phyloP scores from a whole-genome alignment of 2,113 vertebrate species.

The Urocynchramus pylzowi region DNA sequence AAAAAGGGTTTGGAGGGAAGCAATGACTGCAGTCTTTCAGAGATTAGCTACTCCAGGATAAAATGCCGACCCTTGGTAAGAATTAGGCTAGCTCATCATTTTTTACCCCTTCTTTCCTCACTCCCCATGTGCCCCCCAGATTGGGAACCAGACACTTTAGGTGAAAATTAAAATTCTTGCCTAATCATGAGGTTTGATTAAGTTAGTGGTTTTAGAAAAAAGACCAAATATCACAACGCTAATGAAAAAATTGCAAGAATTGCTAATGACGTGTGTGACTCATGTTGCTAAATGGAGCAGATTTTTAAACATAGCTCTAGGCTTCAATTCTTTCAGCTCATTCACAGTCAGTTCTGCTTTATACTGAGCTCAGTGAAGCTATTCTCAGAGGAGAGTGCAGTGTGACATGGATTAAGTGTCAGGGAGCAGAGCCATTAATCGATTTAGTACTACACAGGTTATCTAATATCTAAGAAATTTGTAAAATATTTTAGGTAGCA shows the following conservation, averaged over 20 bases:
- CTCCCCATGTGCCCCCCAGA: neutral
- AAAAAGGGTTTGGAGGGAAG: neutral
- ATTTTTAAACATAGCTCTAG: conserved; percentile 55
- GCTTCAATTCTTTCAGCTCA: conserved; percentile 39
- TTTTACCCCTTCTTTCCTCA: neutral
- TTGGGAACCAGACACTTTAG: neutral
- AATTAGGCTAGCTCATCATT: neutral
- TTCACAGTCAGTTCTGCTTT: conserved; percentile 32
- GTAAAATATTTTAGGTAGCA: neutral
- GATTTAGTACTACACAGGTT: neutral
- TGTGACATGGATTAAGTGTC: neutral
- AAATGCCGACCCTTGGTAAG: neutral
- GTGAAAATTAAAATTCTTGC: neutral
- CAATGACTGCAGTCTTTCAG: neutral
- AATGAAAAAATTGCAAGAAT: conserved; percentile 10
- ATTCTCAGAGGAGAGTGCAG: neutral
- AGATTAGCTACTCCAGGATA: neutral
- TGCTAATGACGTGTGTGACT: conserved; percentile 28
- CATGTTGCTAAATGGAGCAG: conserved; percentile 51
- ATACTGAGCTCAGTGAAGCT: conserved; percentile 21
- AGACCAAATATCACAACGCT: neutral
- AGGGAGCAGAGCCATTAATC: neutral
- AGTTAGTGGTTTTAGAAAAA: neutral
- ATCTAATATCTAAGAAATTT: neutral
- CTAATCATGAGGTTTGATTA: neutral